Evolutionary conservation across 2,113 vertebrate species (phyloP).

Genomic region (Sakesphorus luctuosus): DNA sequence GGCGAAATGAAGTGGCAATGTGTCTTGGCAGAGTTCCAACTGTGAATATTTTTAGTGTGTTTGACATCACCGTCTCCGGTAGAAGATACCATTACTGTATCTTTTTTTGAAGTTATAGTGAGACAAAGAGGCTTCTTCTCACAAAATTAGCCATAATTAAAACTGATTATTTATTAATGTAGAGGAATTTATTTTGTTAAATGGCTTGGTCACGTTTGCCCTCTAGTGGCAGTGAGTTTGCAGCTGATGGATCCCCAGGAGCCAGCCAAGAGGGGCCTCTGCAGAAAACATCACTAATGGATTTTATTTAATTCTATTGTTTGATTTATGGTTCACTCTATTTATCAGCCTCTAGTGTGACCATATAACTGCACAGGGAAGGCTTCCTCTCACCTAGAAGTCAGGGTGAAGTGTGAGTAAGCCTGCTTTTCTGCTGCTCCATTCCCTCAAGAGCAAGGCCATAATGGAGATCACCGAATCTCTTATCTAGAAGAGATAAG

Average conservation of each 20-base stretch:
- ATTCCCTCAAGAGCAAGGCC: neutral
- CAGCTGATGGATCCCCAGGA: neutral
- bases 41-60: neutral
- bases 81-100: neutral
- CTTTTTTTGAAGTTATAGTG: neutral
- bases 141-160: neutral
- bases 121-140: neutral
- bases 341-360: neutral
- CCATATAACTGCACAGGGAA: neutral
- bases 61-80: neutral
- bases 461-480: neutral
- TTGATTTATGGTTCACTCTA: neutral
- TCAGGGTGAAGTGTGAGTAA: neutral
- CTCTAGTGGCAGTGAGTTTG: conserved; percentile 21
- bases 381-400: neutral
- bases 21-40: neutral
- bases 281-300: neutral
- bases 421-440: neutral
- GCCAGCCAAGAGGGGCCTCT: neutral
- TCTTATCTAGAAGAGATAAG: neutral
- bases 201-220: neutral
- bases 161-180: neutral
- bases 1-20: rapidly evolving
- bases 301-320: neutral
- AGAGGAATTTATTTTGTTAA: neutral